phyloP scores from a whole-genome alignment of 2,113 vertebrate genomes.

The Chaetodon auriga region DNA sequence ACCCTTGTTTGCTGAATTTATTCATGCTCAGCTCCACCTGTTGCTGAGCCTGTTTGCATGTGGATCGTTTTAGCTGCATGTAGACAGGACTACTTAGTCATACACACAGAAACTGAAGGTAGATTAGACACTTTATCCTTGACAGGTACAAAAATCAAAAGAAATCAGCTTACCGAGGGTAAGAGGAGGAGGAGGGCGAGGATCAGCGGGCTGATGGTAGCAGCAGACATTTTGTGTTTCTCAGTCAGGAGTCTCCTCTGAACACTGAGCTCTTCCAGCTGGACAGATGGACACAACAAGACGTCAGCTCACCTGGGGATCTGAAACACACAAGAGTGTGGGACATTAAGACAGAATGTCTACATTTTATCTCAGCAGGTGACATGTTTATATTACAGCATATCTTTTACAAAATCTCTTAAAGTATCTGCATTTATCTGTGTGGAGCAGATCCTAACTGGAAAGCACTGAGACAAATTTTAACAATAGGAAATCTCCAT shows the following conservation, averaged over 20 bases:
- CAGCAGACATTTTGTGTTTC: conserved; percentile 59
- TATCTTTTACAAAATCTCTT: neutral
- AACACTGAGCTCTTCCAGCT: neutral
- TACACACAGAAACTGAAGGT: neutral
- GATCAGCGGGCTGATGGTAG: conserved; percentile 24
- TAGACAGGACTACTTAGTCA: neutral
- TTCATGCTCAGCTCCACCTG: conserved; percentile 49
- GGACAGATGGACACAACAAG: neutral
- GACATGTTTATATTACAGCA: neutral
- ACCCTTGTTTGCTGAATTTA: conserved; percentile 19
- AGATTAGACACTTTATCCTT: neutral
- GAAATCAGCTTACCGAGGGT: conserved; percentile 44
- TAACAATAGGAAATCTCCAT: neutral
- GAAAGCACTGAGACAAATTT: neutral
- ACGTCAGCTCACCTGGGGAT: conserved; percentile 64
- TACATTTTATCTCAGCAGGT: neutral
- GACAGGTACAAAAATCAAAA: neutral
- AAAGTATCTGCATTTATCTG: neutral
- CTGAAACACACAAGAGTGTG: conserved; percentile 46
- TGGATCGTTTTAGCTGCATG: neutral
- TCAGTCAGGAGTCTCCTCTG: conserved; percentile 15
- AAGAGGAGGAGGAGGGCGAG: conserved; percentile 52
- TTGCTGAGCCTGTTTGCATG: neutral
- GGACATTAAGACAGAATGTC: neutral
- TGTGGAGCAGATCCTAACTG: neutral